Evolutionary conservation across 2,888 invertebrate species (phyloP).

Genomic region (Cyaniris semiargus): DNA sequence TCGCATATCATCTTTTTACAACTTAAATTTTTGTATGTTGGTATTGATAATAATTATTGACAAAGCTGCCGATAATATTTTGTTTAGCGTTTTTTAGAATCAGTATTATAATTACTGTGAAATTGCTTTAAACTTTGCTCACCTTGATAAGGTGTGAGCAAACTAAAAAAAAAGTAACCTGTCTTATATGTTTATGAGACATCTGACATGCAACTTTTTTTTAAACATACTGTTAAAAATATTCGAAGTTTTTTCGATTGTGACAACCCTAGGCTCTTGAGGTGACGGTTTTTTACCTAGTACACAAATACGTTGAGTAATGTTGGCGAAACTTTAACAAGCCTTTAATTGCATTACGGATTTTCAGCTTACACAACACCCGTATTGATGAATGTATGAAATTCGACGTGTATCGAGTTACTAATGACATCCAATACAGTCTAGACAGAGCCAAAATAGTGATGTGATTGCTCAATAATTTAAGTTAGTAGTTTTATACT

Average conservation of each 20-base stretch:
- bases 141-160: too few relatives aligned
- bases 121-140: background rate
- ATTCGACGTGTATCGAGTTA: background rate
- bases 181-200: too few relatives aligned
- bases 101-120: background rate
- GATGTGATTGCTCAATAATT: background rate
- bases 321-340: conserved; percentile 14
- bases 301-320: conserved; percentile 21
- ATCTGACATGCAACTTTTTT: too few relatives aligned
- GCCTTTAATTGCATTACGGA: conserved; percentile 25
- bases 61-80: too few relatives aligned
- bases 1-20: background rate
- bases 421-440: background rate
- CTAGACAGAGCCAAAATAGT: background rate
- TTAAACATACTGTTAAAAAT: background rate
- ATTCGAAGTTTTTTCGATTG: background rate
- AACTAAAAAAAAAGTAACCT: too few relatives aligned
- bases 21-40: too few relatives aligned
- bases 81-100: too few relatives aligned
- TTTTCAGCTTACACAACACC: conserved; percentile 14
- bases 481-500: background rate
- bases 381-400: background rate
- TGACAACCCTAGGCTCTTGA: background rate
- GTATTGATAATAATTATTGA: too few relatives aligned
- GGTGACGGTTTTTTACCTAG: conserved; percentile 23